Conservation (phyloP, 1,140 invertebrate species). For the Caenorhabditis remanei region DNA sequence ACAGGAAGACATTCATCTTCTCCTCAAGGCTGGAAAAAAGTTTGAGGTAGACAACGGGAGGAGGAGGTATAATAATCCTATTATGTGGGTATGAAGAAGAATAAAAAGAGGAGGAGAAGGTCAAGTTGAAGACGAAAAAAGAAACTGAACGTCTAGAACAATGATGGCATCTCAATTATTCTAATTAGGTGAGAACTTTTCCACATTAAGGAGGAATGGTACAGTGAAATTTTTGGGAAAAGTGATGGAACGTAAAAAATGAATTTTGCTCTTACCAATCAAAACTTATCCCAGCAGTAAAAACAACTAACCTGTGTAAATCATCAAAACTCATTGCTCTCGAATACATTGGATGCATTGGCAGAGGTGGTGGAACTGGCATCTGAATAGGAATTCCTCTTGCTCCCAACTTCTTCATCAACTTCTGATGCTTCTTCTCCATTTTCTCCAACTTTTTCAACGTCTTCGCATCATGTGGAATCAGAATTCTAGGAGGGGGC, state of each 20-base stretch:
- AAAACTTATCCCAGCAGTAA: no score
- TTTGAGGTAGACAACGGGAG: not conserved
- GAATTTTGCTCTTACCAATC: no score
- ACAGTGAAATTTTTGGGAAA: not conserved
- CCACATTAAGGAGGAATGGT: not conserved
- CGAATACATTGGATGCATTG: constrained; percentile 53
- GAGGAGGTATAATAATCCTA: constrained; percentile 34
- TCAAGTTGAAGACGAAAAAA: constrained; percentile 13
- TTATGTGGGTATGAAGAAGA: not conserved
- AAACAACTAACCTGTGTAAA: constrained; percentile 48
- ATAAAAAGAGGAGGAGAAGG: constrained; percentile 4
- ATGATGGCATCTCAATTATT: not conserved
- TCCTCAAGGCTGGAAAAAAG: constrained; percentile 16
- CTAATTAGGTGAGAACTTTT: not conserved
- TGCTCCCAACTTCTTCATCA: constrained; percentile 50
- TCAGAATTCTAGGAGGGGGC: constrained; percentile 37
- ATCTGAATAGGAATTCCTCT: constrained; percentile 36
- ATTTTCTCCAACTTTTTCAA: constrained; percentile 54
- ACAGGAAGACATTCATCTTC: constrained; percentile 16
- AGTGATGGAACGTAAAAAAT: no score
- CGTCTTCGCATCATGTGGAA: constrained; percentile 47
- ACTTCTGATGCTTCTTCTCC: constrained; percentile 47
- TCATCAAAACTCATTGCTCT: constrained; percentile 56
- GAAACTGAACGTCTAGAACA: constrained; percentile 12
- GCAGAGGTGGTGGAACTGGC: constrained; percentile 32